Base-by-base conservation (phyloP, 2,888 invertebrate genomes). In the Zeuzera pyrina region DNA sequence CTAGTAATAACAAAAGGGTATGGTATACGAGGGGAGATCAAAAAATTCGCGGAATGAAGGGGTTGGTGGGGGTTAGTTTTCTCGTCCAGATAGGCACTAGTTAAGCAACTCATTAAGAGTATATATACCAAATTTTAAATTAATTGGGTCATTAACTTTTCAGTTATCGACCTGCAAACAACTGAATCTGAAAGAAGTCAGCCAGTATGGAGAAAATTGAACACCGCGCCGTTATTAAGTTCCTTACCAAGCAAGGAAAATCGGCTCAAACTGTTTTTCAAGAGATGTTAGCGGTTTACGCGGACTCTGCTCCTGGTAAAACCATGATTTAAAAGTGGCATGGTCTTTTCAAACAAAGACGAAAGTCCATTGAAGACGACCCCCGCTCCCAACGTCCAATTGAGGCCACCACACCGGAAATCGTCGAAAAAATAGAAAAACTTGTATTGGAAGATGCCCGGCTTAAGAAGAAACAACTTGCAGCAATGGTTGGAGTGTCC, bases 321-420 rank as follows among this genome's bases (percentile, higher is more conserved):
- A 43, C 36, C 35, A 39, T 37, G 39, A 41, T 42, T 45, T 45
- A 38, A 29, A 45, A 40, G 38, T 33, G 37, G 41, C 30, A 35
- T 36, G 22, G 37, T 46, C n/a, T n/a, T n/a, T n/a, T n/a, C n/a
- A n/a, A n/a, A n/a, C n/a, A n/a, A n/a, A n/a, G n/a, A n/a, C n/a
- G n/a, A n/a, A n/a, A n/a, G n/a, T n/a, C n/a, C n/a, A 43, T 41
- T 36, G 43, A 15, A 39, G 34, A 23, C 29, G 16, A 12, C 1
- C 26, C 26, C 13, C 32, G 21, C 29, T n/a, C 19, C 8, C 21
- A 27, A 27, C 34, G 34, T 28, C 31, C 37, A 35, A 37, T 37
- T 33, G 33, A 32, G 13, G 32, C 11, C 2, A 4, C 34, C 12
- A n/a, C n/a, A n/a, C n/a, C n/a, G n/a, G 30, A 30, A 30, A 26